phyloP scores from a whole-genome alignment of 2,888 invertebrate species.

The Glyphotaelius pellucidus region DNA sequence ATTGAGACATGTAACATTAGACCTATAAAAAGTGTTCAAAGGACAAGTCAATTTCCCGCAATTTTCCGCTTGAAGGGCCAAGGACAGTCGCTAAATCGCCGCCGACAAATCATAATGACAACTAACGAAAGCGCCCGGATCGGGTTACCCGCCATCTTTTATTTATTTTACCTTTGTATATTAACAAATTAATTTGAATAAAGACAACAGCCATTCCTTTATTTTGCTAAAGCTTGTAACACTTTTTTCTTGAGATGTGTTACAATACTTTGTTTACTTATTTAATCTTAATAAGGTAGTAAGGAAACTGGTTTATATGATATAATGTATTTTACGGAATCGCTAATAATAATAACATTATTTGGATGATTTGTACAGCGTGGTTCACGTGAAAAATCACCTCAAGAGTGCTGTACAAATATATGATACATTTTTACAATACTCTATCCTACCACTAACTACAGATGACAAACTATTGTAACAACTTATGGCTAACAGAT shows the following conservation, averaged over 20 bases:
- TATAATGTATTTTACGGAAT: no score
- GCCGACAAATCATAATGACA: slow-evolving; percentile 54
- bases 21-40: neutral
- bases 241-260: neutral
- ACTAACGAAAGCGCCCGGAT: slow-evolving; percentile 41
- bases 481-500: no score
- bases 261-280: no score
- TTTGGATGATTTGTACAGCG: no score
- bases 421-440: no score
- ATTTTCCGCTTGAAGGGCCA: neutral
- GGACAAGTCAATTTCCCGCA: neutral
- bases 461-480: no score
- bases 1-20: neutral
- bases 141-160: neutral
- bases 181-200: slow-evolving; percentile 43
- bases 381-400: no score
- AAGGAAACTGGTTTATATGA: no score
- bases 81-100: slow-evolving; percentile 4
- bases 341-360: no score
- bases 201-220: neutral
- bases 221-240: neutral
- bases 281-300: no score
- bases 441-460: no score
- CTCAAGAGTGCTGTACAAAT: no score
- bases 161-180: slow-evolving; percentile 20